Conservation (phyloP, 2,113 vertebrate species). For the Thamnophis sirtalis region DNA sequence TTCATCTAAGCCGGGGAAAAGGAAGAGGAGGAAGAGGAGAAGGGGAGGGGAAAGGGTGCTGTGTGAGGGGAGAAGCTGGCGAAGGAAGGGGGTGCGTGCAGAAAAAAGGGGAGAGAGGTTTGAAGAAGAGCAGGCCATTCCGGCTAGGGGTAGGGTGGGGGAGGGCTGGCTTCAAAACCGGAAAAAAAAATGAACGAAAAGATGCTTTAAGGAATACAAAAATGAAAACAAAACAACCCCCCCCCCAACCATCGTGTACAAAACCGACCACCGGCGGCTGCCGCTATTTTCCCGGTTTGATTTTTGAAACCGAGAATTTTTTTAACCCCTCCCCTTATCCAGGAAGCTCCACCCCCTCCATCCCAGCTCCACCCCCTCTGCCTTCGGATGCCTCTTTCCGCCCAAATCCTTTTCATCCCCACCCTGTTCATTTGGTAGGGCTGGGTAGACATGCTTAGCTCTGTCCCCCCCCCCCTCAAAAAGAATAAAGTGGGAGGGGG, state of each 20-base stretch:
- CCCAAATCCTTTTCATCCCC: neutral
- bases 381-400: neutral
- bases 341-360: neutral
- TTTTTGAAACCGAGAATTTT: slow-evolving; percentile 19
- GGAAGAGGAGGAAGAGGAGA: neutral
- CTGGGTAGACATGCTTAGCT: no score
- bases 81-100: neutral
- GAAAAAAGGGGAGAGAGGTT: no score
- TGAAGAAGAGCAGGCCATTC: no score
- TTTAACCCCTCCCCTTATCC: neutral
- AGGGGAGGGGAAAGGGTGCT: neutral
- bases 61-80: slow-evolving; percentile 11
- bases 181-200: neutral
- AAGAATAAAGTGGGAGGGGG: neutral
- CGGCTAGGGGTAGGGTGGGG: neutral
- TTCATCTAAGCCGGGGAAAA: slow-evolving; percentile 77
- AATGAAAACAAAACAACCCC: neutral
- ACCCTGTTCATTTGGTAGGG: neutral
- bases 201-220: neutral
- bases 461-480: neutral
- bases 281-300: slow-evolving; percentile 4
- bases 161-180: neutral
- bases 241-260: neutral
- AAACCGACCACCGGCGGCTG: neutral
- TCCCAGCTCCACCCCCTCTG: neutral